Percentiles rank a stretch among this genome's conserved stretches.
Conservation (phyloP, 1,140 invertebrate species). For the Cardiocondyla obscurior region DNA sequence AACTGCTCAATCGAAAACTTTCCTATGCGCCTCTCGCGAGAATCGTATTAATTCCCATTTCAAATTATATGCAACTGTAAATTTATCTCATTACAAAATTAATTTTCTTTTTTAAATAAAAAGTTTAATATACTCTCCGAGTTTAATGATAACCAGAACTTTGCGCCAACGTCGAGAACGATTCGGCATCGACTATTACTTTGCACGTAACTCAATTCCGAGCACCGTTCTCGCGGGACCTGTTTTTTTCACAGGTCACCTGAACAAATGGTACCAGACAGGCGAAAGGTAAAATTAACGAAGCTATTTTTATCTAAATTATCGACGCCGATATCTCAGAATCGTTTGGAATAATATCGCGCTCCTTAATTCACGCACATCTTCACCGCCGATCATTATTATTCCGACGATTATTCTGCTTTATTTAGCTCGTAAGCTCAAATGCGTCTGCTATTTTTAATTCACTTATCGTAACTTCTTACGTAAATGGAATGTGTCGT, state of each 20-base stretch:
- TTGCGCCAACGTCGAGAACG: slow-evolving; percentile 1
- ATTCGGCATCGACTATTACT: neutral
- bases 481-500: neutral
- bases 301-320: neutral
- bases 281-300: neutral
- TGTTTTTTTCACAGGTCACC: slow-evolving; percentile 27
- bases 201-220: slow-evolving; percentile 11
- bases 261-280: slow-evolving; percentile 5
- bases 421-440: neutral
- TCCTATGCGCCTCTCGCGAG: slow-evolving; percentile 22
- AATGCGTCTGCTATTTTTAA: neutral
- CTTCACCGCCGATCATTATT: neutral
- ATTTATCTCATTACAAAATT: neutral
- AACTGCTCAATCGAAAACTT: slow-evolving; percentile 22
- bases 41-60: slow-evolving; percentile 45
- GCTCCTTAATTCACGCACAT: neutral
- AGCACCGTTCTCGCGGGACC: slow-evolving; percentile 9
- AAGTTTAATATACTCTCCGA: slow-evolving; percentile 20
- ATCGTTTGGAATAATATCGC: neutral
- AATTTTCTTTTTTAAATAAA: neutral
- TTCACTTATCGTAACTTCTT: neutral
- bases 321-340: neutral
- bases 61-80: neutral
- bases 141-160: slow-evolving; percentile 29
- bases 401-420: neutral